These are phyloP conservation scores for Pelecanoides urinatrix DNA, from an alignment of 2,113 vertebrate species.

Conservation along the genomic window DNA sequence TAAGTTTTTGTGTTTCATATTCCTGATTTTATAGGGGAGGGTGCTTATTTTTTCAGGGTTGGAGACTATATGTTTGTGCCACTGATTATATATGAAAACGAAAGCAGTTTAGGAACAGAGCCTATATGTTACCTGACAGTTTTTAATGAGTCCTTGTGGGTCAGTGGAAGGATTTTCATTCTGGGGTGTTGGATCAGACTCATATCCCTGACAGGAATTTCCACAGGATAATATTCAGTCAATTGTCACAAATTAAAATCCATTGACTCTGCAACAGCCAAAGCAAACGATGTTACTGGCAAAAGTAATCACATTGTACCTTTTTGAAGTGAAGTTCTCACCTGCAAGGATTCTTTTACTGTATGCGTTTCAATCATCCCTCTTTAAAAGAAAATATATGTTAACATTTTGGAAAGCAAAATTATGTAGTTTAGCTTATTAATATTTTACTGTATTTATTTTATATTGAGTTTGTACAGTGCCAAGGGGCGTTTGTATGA, in stretches of 20 bases:
- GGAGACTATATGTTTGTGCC: neutral
- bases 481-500: neutral
- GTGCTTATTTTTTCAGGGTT: neutral
- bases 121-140: neutral
- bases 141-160: neutral
- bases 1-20: neutral
- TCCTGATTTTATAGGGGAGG: neutral
- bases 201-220: neutral
- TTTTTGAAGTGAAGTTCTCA: neutral
- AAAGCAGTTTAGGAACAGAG: neutral
- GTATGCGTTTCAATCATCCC: neutral
- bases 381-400: neutral
- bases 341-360: neutral
- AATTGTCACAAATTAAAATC: neutral
- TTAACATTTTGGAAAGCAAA: neutral
- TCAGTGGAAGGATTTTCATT: neutral
- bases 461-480: neutral
- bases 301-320: neutral
- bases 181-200: neutral
- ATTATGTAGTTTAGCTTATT: neutral
- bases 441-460: slow-evolving; percentile 13
- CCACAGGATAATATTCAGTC: neutral
- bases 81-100: neutral
- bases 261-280: neutral
- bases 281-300: neutral